Base-by-base conservation (phyloP, 1,140 invertebrate species). In the Dinoponera quadriceps region DNA sequence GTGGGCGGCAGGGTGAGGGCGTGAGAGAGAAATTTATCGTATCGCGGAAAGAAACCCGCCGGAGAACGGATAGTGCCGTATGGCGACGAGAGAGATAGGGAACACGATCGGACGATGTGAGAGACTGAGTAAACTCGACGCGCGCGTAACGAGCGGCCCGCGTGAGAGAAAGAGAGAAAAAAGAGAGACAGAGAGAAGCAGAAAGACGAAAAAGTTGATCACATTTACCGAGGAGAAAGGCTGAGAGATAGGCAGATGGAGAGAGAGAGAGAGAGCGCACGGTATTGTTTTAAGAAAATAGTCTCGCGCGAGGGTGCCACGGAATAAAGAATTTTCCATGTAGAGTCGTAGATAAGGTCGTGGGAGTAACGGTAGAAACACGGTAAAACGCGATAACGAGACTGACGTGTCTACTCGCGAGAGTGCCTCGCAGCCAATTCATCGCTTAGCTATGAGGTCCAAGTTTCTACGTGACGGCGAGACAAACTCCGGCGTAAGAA, bases 401-500 rank as follows among this genome's bases (percentile, higher is more conserved):
- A 78, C 18, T 44, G 51, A 71, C 75, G 75, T 44, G 73, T 75
- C 59, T 75, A 33, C 27, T 54, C 60, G 60, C 73, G 27, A 62
- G 44, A 57, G 33, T 16, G 22, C 62, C 54, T 69, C 33, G 18
- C 20, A 80, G 75, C 65, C 75, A 71, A 71, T 69, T 80, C 65
- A 80, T 71, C 65, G 65, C 14, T 57, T 25, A 55, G 38, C 65
- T 80, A 57, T 57, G 33, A 80, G 48, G 33, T 69, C 75, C 25
- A 80, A 80, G 75, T 71, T 80, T 80, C 75, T 57, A 44, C 16
- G 48, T 62, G 63, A 74, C 25, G 22, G 27, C 74, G 74, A 38
- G 62, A 71, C 38, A 80, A 80, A 57, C 75, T 69, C 33, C 18
- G 38, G 22, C 75, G 3, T 62, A 83, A 75, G 71, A 73, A 85